Evolutionary conservation across 92 coral and sea anemone genomes (phyloP).

Genomic region (Bergia puertoricense): DNA sequence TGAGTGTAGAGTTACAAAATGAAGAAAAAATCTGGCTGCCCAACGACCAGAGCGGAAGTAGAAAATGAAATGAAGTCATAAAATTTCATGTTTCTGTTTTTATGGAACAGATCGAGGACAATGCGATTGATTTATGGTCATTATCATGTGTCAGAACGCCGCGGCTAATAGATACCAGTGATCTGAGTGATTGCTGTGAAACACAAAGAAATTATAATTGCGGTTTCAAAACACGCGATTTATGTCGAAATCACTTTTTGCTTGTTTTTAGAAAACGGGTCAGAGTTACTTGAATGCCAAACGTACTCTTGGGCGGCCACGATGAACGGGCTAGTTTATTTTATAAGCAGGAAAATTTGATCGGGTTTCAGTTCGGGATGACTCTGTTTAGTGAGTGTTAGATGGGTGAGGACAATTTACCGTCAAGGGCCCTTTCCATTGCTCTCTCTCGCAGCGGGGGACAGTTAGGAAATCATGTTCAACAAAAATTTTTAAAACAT

Average conservation of each 20-base stretch:
- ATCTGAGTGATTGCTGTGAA: conserved; percentile 2
- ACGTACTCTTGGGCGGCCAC: neutral
- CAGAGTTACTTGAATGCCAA: conserved; percentile 8
- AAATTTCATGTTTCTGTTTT: neutral
- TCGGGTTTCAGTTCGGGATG: conserved; percentile 13
- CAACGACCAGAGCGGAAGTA: conserved; percentile 7
- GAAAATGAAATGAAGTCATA: neutral
- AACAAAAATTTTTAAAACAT: conserved; percentile 13
- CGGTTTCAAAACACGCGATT: conserved; percentile 1
- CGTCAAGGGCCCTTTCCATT: neutral
- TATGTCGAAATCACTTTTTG: neutral
- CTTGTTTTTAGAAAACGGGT: neutral
- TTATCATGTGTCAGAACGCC: conserved; percentile 13
- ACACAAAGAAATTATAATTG: conserved; percentile 21
- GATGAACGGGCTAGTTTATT: conserved; percentile 2
- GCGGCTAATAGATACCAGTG: conserved; percentile 9
- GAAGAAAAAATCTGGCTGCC: neutral
- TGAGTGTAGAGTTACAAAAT: neutral
- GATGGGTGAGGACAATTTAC: neutral
- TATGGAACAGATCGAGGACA: conserved; percentile 2
- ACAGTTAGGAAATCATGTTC: conserved; percentile 33
- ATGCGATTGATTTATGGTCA: conserved; percentile 17
- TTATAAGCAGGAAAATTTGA: conserved; percentile 22
- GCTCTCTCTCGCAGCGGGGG: conserved; percentile 40
- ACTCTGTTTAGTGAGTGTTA: conserved; percentile 11